Evolutionary conservation across 2,113 vertebrate genomes (phyloP), one percentile per base, ranked within the genome.

Genomic region (Albula glossodonta): DNA sequence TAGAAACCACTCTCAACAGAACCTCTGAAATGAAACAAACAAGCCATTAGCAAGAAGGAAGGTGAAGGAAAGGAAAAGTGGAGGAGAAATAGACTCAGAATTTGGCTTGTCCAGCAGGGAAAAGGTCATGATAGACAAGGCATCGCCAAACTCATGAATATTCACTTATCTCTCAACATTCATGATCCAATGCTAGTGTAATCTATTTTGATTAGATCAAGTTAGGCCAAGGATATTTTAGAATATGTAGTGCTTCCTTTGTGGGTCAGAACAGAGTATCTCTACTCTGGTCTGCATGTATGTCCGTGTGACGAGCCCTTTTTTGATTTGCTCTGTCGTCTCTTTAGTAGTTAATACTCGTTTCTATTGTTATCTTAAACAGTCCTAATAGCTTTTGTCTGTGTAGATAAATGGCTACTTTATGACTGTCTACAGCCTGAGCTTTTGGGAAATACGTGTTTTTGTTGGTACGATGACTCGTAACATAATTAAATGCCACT

Each of bases 401-500:
- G 80, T 79, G 56, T 80, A 88, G 88, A 84, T 49, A 80, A 49
- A 4, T 80, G 78, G 82, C 88, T 79, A 82, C 87, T 92, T 89
- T 74, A 83, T 86, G 87, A 79, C 79, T 84, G 80, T 51, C 80
- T 89, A 87, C 88, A 87, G 85, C 85, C 83, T 49, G 80, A 82
- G 86, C 77, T 90, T 84, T 90, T 92, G 90, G 89, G 91, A 88
- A 90, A 87, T 81, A 41, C 31, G 1, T 81, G 56, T 78, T 63
- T 13, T 79, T 83, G 86, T 89, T 89, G 89, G 90, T 86, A 91
- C 84, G 90, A 87, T 89, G 88, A 88, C 90, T 89, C 90, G 87
- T 87, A 74, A 78, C 88, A 88, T 91, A 92, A 94, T 94, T 91
- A 92, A 91, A 93, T 87, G 81, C 48, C 90, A 87, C 91, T 91